Evolutionary conservation across 2,888 invertebrate genomes (phyloP).

Genomic region (Aleiodes alternator): DNA sequence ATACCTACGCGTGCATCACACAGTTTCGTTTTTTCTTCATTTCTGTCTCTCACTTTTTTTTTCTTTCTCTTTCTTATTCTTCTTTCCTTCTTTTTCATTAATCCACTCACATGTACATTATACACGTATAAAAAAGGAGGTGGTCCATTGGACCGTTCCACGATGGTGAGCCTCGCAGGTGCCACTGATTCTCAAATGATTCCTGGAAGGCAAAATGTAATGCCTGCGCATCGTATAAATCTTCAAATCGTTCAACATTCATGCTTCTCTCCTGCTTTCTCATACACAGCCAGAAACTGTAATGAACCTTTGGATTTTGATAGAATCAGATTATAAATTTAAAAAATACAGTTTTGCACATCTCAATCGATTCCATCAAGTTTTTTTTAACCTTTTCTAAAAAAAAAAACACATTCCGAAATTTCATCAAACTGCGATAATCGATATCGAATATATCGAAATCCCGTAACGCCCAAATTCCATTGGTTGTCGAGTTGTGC

Average conservation of each 20-base stretch:
- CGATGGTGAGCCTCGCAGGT: constrained; percentile 48
- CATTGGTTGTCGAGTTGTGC: too few relatives aligned
- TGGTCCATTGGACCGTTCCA: constrained; percentile 36
- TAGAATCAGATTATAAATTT: background rate
- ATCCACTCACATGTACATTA: background rate
- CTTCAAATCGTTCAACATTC: constrained; percentile 3
- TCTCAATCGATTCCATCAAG: too few relatives aligned
- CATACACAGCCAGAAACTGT: background rate
- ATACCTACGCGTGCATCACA: constrained; percentile 37
- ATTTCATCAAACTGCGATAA: too few relatives aligned
- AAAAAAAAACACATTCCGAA: too few relatives aligned
- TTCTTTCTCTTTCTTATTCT: background rate
- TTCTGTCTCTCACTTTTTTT: constrained; percentile 35
- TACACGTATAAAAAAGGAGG: constrained; percentile 27
- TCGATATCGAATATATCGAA: too few relatives aligned
- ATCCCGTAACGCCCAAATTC: too few relatives aligned
- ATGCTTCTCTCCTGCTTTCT: constrained; percentile 2
- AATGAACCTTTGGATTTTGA: constrained; percentile 5
- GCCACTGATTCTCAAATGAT: constrained; percentile 34
- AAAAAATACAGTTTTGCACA: too few relatives aligned
- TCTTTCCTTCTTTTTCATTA: constrained; percentile 10
- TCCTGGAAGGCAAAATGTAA: constrained; percentile 20
- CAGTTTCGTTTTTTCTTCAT: constrained; percentile 51
- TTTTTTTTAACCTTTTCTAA: too few relatives aligned
- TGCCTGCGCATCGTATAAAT: background rate